A percentile compares a stretch with the other conserved stretches of the same genome.
These are phyloP conservation scores for Cettia cetti DNA, from an alignment of 2,113 vertebrate species.

Conservation along the genomic window DNA sequence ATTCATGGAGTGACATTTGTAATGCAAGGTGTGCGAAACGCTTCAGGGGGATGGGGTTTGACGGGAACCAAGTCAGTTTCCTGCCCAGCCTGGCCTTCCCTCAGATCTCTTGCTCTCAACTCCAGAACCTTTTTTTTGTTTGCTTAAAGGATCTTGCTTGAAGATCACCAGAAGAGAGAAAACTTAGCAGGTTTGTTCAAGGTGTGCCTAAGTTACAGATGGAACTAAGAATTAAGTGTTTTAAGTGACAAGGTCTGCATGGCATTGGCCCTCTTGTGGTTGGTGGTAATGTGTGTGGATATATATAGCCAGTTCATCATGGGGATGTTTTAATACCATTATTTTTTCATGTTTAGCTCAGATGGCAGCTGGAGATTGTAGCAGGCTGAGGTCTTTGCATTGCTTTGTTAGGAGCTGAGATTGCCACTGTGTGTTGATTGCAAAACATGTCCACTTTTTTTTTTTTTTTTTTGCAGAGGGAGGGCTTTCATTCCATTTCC, in stretches of 20 bases:
- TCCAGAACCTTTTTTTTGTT: accelerated
- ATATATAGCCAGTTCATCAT: neutral
- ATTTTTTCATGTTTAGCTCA: neutral
- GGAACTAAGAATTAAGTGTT: neutral
- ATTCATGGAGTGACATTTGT: neutral
- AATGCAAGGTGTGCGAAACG: neutral
- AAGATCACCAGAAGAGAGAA: neutral
- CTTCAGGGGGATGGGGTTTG: neutral
- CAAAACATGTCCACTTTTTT: neutral
- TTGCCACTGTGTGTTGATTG: neutral
- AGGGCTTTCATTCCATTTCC: neutral
- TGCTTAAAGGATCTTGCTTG: neutral
- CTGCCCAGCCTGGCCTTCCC: neutral
- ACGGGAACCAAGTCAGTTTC: neutral
- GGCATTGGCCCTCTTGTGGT: neutral
- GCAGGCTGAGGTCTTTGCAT: neutral
- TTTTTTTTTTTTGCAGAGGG: neutral
- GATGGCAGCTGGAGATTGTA: neutral
- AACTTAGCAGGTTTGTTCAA: neutral
- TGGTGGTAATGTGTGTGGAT: neutral
- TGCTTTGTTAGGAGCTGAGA: neutral
- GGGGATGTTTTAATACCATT: neutral
- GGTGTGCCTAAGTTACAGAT: neutral
- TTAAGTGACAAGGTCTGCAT: neutral
- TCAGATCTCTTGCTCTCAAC: neutral